phyloP scores from a whole-genome alignment of 2,888 invertebrate genomes.

The Chrysolina haemoptera region DNA sequence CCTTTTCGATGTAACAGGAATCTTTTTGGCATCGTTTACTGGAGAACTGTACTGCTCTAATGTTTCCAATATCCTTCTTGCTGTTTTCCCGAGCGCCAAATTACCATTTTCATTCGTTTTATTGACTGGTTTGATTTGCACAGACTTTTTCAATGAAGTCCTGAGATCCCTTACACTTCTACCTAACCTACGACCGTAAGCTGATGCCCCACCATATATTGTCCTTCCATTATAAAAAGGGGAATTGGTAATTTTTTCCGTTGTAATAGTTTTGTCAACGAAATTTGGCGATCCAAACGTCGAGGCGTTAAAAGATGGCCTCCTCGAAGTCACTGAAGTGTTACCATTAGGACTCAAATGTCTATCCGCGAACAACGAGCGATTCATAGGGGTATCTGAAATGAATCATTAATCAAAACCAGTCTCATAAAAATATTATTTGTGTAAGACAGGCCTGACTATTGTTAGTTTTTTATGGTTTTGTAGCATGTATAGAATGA shows the following conservation, averaged over 20 bases:
- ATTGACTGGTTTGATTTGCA: slow-evolving; percentile 71
- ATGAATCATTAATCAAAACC: neutral
- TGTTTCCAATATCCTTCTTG: slow-evolving; percentile 84
- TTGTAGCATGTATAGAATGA: too few relatives aligned
- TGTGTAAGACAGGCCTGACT: too few relatives aligned
- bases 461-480: too few relatives aligned
- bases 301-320: slow-evolving; percentile 72
- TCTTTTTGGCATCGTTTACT: slow-evolving; percentile 83
- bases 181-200: slow-evolving; percentile 68
- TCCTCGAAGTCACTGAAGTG: slow-evolving; percentile 69
- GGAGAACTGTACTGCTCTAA: slow-evolving; percentile 89
- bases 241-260: slow-evolving; percentile 72
- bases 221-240: slow-evolving; percentile 85
- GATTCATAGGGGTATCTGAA: slow-evolving; percentile 41
- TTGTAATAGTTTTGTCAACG: slow-evolving; percentile 68
- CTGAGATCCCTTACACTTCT: slow-evolving; percentile 51
- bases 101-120: slow-evolving; percentile 59
- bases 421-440: too few relatives aligned
- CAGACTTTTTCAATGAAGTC: slow-evolving; percentile 58
- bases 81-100: slow-evolving; percentile 79
- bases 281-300: slow-evolving; percentile 67
- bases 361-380: slow-evolving; percentile 58
- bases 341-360: slow-evolving; percentile 63
- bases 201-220: slow-evolving; percentile 82
- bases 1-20: slow-evolving; percentile 73